Base-by-base conservation (phyloP, 53 echinoderm and acorn worm genomes). In the Luidia sarsii region DNA sequence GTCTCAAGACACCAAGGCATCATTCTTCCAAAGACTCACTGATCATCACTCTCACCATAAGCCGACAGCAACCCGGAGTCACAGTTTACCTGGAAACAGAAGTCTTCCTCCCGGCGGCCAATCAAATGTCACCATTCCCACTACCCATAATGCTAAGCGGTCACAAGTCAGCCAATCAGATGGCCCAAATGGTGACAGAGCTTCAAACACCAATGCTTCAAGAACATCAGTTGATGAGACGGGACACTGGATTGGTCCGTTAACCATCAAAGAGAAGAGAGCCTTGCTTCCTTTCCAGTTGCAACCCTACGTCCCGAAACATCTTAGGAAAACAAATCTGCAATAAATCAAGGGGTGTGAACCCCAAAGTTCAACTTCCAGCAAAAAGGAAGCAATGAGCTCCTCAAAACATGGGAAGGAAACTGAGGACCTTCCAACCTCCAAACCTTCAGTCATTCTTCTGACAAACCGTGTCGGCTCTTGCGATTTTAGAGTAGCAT, bases 261-360 rank as follows among this genome's bases (percentile, higher is more conserved):
- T 77, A 33, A 77, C 77, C 2, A 32, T 77, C 7, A 28, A 24
- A 1, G 77, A 77, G 46, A 77, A 77, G 31, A 59, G 77, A 61
- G 20, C 11, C 4, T 61, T 19, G 19, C 20, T n/a, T 6, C 5
- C 43, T 11, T 19, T 77, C 45, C 45, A 77, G 61, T 30, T 77
- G 21, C 39, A 77, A 48, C 77, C 77, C 1, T 77, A 77, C 48
- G 16, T 77, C 10, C 31, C 77, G 10, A 77, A 61, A 43, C 28
- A 20, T 59, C 77, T 30, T 15, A 37, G 74, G 27, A 56, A 56
- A 39, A 57, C 14, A 53, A 25, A 11, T 19, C 38, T 23, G 14
- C 37, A 13, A 57, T n/a, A n/a, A n/a, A n/a, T n/a, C n/a, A n/a
- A n/a, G n/a, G n/a, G n/a, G n/a, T n/a, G n/a, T n/a, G n/a, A n/a